Evolutionary conservation across 2,797 vertebrate genomes (phyloP), one percentile per base, ranked within the genome.

Genomic region (Ctenochaetus hawaiiensis): DNA sequence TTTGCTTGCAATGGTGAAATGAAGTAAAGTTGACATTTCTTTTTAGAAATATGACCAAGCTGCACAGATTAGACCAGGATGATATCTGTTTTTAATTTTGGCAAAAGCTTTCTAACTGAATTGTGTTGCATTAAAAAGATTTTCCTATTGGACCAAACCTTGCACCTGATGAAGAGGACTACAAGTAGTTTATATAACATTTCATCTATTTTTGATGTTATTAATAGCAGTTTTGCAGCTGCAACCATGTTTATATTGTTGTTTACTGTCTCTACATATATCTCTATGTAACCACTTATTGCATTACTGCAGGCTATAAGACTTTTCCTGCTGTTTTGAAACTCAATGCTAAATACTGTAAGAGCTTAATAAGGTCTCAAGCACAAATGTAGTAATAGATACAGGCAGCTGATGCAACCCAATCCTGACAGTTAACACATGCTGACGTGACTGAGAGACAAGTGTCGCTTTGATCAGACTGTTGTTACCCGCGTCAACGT

Each of bases 331-430:
- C 62, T 45, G 17, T 73, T 62, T 53, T 12, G 30, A 72, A 70
- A 34, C 16, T 37, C 10, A 9, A 58, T 3, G 59, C 67, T 49
- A 2, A 0, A 6, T 20, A 18, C 26, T 52, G n/a, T 41, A 7
- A 10, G 20, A 64, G 52, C 59, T 77, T 43, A 37, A 48, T 57
- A 51, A 39, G 52, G 67, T 39, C 64, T 56, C 17, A 1, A 60
- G 75, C 73, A 65, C 62, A 67, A 41, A 72, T 68, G 64, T 18
- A 13, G 77, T 67, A 77, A 75, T 43, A n/a, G 78, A 77, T 41
- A n/a, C 83, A 74, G 56, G 64, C 87, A 89, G 85, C 82, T 83
- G 82, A 78, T 2, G 77, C 26, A 80, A 78, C 72, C 67, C 47
- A 20, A 86, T 1, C 81, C 67, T 0, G 57, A n/a, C 45, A 6